These are phyloP conservation scores for Anadara kagoshimensis DNA, from an alignment of 1,140 invertebrate genomes.

Conservation along the genomic window DNA sequence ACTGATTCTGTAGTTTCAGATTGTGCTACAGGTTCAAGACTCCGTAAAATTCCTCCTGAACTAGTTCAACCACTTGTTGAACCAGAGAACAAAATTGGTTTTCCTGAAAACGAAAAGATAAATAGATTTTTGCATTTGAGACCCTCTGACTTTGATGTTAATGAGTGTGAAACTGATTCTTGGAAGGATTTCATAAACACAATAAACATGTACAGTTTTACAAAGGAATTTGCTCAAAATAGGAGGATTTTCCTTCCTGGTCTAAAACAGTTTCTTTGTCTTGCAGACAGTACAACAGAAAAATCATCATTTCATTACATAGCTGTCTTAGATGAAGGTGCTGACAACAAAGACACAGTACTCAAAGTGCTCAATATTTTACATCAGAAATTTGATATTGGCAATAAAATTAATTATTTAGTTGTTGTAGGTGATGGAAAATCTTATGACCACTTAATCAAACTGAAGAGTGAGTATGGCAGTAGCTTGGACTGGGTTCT, in stretches of 20 bases:
- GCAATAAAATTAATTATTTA: background rate
- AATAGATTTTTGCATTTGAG: constrained; percentile 1
- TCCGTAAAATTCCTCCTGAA: background rate
- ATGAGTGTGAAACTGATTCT: background rate
- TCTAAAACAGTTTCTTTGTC: background rate
- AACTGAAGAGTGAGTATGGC: constrained; percentile 14
- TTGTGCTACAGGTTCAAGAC: too few relatives aligned
- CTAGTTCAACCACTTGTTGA: background rate
- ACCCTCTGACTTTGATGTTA: background rate
- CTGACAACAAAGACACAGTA: background rate
- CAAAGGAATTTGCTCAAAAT: background rate
- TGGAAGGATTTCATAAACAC: background rate
- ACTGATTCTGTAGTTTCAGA: too few relatives aligned
- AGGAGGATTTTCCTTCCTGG: background rate
- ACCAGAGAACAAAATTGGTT: background rate
- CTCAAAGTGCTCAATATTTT: constrained; percentile 3
- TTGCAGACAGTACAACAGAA: background rate
- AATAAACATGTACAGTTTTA: background rate
- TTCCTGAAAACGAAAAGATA: background rate
- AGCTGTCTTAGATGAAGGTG: background rate
- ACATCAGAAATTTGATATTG: constrained; percentile 1
- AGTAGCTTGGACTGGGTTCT: background rate
- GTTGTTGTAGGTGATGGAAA: constrained; percentile 18
- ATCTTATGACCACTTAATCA: constrained; percentile 10
- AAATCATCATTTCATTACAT: background rate